Evolutionary conservation across 2,113 vertebrate species (phyloP).

Genomic region (Phodopus roborovskii): DNA sequence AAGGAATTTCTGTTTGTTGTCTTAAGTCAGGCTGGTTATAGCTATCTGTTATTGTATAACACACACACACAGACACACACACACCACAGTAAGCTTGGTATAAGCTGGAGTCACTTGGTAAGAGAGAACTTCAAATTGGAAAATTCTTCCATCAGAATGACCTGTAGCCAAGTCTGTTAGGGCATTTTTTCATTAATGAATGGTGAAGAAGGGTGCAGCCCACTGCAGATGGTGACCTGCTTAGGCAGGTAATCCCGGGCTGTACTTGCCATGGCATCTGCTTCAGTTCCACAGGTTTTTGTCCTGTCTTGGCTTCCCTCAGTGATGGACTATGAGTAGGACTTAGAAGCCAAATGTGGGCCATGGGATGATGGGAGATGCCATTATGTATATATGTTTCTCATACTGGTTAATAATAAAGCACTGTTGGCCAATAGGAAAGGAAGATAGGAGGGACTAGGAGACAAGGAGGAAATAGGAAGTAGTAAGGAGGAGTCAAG

Average conservation of each 20-base stretch:
- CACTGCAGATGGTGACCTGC: background rate
- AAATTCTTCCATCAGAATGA: background rate
- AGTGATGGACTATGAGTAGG: background rate
- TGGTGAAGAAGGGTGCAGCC: background rate
- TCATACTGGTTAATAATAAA: no score
- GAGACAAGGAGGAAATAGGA: no score
- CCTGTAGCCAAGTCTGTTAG: background rate
- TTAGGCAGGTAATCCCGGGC: background rate
- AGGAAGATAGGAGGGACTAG: no score
- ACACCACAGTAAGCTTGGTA: background rate
- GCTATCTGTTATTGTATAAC: background rate
- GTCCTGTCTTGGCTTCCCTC: background rate
- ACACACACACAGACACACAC: background rate
- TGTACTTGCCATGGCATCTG: no score
- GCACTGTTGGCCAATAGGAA: no score
- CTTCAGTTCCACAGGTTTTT: background rate
- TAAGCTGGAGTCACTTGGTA: background rate
- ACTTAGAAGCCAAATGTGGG: background rate
- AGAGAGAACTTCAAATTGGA: background rate
- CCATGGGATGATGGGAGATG: no score
- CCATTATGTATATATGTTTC: no score
- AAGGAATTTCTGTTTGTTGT: background rate
- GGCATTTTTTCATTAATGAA: background rate
- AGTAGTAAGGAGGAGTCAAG: no score
- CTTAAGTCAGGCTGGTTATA: background rate